Percentiles rank a stretch among this genome's conserved stretches.
Conservation (phyloP, 1,140 invertebrate species). For the Pseudomyrmex pallidus region DNA sequence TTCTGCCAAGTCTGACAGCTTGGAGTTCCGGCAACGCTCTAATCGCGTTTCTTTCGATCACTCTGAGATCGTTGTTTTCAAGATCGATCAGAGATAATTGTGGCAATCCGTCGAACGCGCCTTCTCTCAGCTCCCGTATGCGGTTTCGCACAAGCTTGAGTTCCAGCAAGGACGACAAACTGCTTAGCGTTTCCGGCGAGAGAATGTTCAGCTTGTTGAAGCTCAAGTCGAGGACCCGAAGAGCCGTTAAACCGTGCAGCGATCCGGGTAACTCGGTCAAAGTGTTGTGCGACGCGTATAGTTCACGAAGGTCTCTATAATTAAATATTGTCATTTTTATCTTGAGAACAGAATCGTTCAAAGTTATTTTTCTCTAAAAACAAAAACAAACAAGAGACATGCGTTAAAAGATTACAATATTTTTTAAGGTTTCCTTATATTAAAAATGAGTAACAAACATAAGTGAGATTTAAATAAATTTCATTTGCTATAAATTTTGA, state of each 20-base stretch:
- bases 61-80: conserved; percentile 92
- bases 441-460: too few relatives aligned
- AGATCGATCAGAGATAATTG: conserved; percentile 91
- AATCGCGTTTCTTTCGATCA: conserved; percentile 92
- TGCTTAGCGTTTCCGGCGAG: conserved; percentile 88
- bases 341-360: conserved; percentile 19
- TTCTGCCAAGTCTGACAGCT: conserved; percentile 91
- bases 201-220: conserved; percentile 92
- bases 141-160: conserved; percentile 91
- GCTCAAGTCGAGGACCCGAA: conserved; percentile 91
- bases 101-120: conserved; percentile 90
- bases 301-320: conserved; percentile 88
- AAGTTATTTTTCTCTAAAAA: background rate
- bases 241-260: conserved; percentile 88
- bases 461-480: background rate
- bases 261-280: conserved; percentile 90
- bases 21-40: conserved; percentile 91
- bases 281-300: conserved; percentile 92
- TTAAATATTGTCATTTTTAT: conserved; percentile 40
- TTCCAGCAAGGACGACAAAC: conserved; percentile 88
- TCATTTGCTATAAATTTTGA: background rate
- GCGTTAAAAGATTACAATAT: background rate
- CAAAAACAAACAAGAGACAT: too few relatives aligned
- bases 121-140: conserved; percentile 89
- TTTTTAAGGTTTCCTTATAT: background rate